phyloP scores from a whole-genome alignment of 2,888 invertebrate species.

The Icerya purchasi region DNA sequence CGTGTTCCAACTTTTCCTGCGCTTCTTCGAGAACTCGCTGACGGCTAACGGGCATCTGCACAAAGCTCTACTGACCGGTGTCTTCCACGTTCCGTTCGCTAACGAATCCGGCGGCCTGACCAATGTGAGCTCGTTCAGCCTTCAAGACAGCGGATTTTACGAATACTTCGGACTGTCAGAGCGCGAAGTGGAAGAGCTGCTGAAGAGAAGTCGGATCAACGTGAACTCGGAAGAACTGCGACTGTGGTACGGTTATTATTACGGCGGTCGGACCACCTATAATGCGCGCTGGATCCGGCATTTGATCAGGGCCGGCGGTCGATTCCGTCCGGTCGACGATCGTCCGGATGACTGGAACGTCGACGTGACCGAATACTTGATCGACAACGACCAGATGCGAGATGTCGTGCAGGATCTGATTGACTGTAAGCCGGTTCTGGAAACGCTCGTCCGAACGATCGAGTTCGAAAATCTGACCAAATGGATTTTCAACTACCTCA shows the following conservation, averaged over 20 bases:
- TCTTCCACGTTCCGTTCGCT: not conserved
- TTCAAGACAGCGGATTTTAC: not conserved
- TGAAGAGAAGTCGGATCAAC: no score
- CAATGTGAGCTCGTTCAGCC: not conserved
- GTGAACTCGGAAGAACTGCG: no score
- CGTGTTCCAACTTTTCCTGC: not conserved
- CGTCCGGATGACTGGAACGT: no score
- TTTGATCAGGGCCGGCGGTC: no score
- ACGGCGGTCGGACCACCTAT: not conserved
- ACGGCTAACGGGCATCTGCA: not conserved
- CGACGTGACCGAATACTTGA: no score
- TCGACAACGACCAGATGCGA: not conserved
- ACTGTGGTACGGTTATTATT: not conserved
- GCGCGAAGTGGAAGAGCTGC: not conserved
- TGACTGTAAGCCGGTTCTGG: not conserved
- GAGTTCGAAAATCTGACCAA: not conserved
- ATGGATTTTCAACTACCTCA: not conserved
- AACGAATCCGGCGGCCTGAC: not conserved
- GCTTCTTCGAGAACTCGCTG: not conserved
- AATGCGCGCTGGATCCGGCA: not conserved
- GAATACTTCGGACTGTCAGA: not conserved
- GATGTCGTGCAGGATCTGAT: not conserved
- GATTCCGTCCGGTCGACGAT: no score
- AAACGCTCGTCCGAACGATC: not conserved
- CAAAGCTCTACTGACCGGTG: not conserved